phyloP scores from a whole-genome alignment of 2,797 vertebrate species.

The Leucoraja ocellata region DNA sequence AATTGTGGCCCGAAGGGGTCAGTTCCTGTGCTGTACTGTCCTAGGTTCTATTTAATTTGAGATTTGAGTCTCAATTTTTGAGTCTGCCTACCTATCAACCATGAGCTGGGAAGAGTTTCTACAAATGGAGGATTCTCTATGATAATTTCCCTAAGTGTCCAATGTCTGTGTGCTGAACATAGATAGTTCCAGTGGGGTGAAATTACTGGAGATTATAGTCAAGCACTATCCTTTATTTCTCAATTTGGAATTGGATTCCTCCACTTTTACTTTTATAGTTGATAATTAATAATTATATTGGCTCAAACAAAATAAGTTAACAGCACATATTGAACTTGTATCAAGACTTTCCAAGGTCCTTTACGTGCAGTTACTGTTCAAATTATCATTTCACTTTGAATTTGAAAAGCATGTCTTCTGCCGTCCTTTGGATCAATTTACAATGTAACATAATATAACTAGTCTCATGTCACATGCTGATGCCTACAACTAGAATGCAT shows the following conservation, averaged over 20 bases:
- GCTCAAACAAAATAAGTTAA: neutral
- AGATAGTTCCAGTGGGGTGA: neutral
- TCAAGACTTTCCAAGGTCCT: neutral
- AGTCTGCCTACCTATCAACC: neutral
- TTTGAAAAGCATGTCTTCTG: neutral
- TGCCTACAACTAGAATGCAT: neutral
- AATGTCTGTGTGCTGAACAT: neutral
- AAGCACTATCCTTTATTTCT: neutral
- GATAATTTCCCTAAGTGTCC: neutral
- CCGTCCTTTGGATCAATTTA: neutral
- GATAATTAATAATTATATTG: neutral
- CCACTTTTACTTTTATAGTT: neutral
- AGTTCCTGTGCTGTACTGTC: no score
- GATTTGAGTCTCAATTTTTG: neutral
- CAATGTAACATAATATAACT: neutral
- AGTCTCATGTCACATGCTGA: neutral
- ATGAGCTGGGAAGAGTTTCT: neutral
- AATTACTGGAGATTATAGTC: neutral
- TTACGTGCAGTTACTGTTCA: neutral
- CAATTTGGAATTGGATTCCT: neutral
- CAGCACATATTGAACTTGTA: neutral
- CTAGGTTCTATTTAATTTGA: neutral
- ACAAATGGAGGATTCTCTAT: neutral
- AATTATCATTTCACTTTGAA: neutral
- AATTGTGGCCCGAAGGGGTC: no score